Percentiles rank a stretch among this genome's conserved stretches.
These are phyloP conservation scores for Chalcis sispes DNA, from an alignment of 2,888 invertebrate species.

Conservation along the genomic window DNA sequence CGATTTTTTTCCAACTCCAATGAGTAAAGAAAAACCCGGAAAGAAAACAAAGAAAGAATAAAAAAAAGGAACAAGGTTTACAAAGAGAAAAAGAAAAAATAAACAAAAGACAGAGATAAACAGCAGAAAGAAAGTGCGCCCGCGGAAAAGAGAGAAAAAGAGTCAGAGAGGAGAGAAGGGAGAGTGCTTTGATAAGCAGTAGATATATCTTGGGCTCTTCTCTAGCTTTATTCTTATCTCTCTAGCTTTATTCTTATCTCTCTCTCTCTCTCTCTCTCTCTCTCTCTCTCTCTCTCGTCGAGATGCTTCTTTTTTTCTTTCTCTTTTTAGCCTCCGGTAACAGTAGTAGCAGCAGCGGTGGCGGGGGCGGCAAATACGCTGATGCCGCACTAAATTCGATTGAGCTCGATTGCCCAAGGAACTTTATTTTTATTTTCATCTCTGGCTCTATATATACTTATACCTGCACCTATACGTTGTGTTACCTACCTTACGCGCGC, in stretches of 20 bases:
- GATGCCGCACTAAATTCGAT: constrained; percentile 66
- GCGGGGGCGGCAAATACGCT: constrained; percentile 63
- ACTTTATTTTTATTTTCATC: constrained; percentile 60
- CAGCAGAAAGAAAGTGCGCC: background rate
- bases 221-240: constrained; percentile 47
- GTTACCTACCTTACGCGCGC: background rate
- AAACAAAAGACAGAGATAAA: background rate
- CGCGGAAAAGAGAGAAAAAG: constrained; percentile 1
- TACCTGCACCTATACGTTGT: too few relatives aligned
- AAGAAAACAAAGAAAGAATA: constrained; percentile 11
- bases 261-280: constrained; percentile 29
- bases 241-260: too few relatives aligned
- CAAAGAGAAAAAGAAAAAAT: background rate
- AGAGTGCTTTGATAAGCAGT: constrained; percentile 67
- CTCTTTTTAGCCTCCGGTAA: too few relatives aligned
- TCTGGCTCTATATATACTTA: too few relatives aligned
- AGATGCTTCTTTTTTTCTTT: background rate
- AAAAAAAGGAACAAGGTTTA: too few relatives aligned
- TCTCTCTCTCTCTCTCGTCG: constrained; percentile 45
- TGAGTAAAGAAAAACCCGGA: constrained; percentile 6
- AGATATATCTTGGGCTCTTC: constrained; percentile 62
- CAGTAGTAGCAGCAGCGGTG: too few relatives aligned
- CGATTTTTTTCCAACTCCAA: constrained; percentile 30
- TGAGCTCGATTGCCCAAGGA: constrained; percentile 61
- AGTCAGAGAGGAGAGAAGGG: constrained; percentile 24